A percentile compares a stretch with the other conserved stretches of the same genome.
These are phyloP conservation scores for Anagyrus pseudococci DNA, from an alignment of 2,888 invertebrate genomes.

Conservation along the genomic window DNA sequence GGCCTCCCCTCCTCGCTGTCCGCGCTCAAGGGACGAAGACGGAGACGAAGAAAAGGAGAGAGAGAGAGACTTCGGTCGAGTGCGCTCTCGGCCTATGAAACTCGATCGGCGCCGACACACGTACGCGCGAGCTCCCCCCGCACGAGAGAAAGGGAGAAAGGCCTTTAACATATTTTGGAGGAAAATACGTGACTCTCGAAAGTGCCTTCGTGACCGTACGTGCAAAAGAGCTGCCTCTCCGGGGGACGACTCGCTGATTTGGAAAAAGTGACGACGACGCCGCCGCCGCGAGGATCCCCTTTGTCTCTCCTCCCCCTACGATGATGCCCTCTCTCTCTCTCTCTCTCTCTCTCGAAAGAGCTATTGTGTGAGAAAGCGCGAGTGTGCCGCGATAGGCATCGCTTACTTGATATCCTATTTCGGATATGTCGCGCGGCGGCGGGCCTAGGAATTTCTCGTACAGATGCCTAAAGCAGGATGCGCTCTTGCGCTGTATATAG, in stretches of 20 bases:
- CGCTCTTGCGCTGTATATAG: too few relatives aligned
- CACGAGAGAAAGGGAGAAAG: not conserved
- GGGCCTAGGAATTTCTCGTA: too few relatives aligned
- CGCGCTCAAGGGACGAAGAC: not conserved
- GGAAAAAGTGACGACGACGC: slow-evolving; percentile 13
- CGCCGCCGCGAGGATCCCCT: too few relatives aligned
- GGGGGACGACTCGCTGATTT: slow-evolving; percentile 15
- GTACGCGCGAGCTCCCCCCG: not conserved
- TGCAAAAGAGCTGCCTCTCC: slow-evolving; percentile 1
- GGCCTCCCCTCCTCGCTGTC: slow-evolving; percentile 38
- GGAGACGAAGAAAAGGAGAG: too few relatives aligned
- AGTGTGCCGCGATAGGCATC: not conserved
- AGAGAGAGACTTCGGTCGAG: too few relatives aligned
- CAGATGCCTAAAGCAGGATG: too few relatives aligned
- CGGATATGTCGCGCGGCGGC: not conserved
- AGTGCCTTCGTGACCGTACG: slow-evolving; percentile 27
- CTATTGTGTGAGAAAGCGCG: not conserved
- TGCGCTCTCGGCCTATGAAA: slow-evolving; percentile 13
- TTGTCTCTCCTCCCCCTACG: too few relatives aligned
- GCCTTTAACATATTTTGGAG: slow-evolving; percentile 34
- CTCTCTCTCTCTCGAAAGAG: not conserved
- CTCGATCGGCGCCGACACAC: slow-evolving; percentile 26
- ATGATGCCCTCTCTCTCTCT: too few relatives aligned
- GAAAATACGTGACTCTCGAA: slow-evolving; percentile 37
- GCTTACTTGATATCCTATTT: slow-evolving; percentile 4